Evolutionary conservation across 2,888 invertebrate species (phyloP).

Genomic region (Charanyca ferruginea): DNA sequence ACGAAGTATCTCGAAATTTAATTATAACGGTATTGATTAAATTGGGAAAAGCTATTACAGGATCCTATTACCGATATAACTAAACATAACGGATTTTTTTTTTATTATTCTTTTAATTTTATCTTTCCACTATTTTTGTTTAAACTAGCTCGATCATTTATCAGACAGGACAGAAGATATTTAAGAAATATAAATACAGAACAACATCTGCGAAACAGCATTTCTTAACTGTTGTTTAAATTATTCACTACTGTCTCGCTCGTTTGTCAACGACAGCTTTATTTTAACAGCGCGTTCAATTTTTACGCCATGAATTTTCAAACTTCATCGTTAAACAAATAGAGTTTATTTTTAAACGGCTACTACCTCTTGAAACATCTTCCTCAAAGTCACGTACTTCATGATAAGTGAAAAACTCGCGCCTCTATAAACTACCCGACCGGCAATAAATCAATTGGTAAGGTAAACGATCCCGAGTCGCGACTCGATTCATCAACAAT

Average conservation of each 20-base stretch:
- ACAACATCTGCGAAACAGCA: conserved; percentile 15
- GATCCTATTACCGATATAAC: background rate
- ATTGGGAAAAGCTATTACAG: conserved; percentile 23
- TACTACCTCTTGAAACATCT: conserved; percentile 35
- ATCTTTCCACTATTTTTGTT: conserved; percentile 33
- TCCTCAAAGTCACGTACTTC: conserved; percentile 53
- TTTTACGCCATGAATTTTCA: conserved; percentile 37
- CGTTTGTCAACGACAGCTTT: conserved; percentile 55
- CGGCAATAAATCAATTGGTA: conserved; percentile 65
- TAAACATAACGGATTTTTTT: background rate
- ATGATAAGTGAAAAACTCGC: conserved; percentile 65
- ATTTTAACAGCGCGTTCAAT: conserved; percentile 41
- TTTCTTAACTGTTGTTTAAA: conserved; percentile 24
- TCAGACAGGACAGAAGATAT: conserved; percentile 20
- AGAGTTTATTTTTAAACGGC: conserved; percentile 23
- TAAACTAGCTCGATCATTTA: conserved; percentile 33
- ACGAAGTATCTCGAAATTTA: conserved; percentile 15
- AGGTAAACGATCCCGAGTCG: conserved; percentile 63
- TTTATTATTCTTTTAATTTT: background rate
- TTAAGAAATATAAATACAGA: conserved; percentile 21
- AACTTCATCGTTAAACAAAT: conserved; percentile 31
- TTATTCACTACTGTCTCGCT: conserved; percentile 46
- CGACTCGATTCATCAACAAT: conserved; percentile 67
- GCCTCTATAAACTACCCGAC: conserved; percentile 61
- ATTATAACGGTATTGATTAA: conserved; percentile 34